Conservation (phyloP, 2,888 invertebrate species). For the Mechanitis mazaeus region DNA sequence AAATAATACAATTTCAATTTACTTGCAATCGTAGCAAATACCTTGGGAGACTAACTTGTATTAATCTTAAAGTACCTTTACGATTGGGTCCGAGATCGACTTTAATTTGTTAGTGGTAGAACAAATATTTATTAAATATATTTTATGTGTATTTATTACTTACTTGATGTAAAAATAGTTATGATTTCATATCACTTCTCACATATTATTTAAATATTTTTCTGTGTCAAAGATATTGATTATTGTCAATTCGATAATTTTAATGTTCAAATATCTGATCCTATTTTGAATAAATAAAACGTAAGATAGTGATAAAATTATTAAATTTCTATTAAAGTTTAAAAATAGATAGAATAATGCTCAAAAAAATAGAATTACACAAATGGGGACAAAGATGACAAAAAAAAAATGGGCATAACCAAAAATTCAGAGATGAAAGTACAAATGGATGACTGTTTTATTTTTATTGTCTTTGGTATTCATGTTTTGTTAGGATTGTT, state of each 20-base stretch:
- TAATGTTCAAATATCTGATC: too few species aligned
- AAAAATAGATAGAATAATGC: neutral
- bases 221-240: too few species aligned
- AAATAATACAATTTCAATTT: conserved; percentile 33
- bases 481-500: conserved; percentile 8
- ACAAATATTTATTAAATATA: neutral
- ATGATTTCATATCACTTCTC: too few species aligned
- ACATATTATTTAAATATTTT: too few species aligned
- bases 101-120: conserved; percentile 2
- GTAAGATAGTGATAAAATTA: too few species aligned
- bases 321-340: neutral
- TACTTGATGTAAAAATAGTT: neutral
- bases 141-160: neutral
- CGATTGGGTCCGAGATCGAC: conserved; percentile 1
- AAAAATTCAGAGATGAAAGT: conserved; percentile 18
- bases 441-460: conserved; percentile 18
- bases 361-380: neutral
- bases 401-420: conserved; percentile 12
- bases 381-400: conserved; percentile 1
- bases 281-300: too few species aligned
- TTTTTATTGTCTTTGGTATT: conserved; percentile 16
- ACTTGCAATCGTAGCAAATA: conserved; percentile 32
- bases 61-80: conserved; percentile 5
- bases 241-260: too few species aligned
- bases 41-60: conserved; percentile 20